Evolutionary conservation across 1,140 invertebrate species (phyloP).

Genomic region (Microplitis mediator): DNA sequence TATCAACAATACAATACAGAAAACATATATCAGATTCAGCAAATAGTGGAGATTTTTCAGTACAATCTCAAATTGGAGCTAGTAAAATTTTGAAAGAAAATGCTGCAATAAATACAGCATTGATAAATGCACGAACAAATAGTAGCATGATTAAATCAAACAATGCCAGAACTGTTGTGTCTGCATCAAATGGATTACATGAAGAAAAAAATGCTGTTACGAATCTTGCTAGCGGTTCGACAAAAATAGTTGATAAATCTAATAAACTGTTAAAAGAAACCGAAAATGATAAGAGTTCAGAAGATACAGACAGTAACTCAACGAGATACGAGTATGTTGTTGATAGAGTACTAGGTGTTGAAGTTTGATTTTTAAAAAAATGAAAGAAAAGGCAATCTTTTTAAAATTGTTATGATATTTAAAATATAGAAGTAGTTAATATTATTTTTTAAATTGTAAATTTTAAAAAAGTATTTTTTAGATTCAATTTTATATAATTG

Average conservation of each 20-base stretch:
- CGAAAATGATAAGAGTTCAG: conserved; percentile 25
- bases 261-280: neutral
- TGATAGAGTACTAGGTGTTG: conserved; percentile 71
- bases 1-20: conserved; percentile 39
- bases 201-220: neutral
- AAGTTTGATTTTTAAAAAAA: conserved; percentile 61
- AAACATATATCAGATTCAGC: conserved; percentile 52
- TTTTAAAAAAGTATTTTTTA: neutral
- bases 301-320: conserved; percentile 55
- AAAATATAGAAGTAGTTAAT: neutral
- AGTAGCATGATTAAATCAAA: neutral
- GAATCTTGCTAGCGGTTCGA: neutral
- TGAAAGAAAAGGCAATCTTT: neutral
- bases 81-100: conserved; percentile 23
- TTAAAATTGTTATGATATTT: neutral
- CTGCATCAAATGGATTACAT: conserved; percentile 16
- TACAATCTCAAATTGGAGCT: conserved; percentile 19
- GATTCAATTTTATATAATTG: neutral
- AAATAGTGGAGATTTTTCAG: conserved; percentile 22
- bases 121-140: conserved; percentile 35
- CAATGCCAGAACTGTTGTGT: neutral
- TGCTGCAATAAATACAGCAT: conserved; percentile 20
- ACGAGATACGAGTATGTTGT: conserved; percentile 73
- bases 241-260: conserved; percentile 2
- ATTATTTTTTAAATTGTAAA: too few relatives aligned